These are phyloP conservation scores for Bombus terrestris DNA, from an alignment of 1,140 invertebrate species.

Conservation along the genomic window DNA sequence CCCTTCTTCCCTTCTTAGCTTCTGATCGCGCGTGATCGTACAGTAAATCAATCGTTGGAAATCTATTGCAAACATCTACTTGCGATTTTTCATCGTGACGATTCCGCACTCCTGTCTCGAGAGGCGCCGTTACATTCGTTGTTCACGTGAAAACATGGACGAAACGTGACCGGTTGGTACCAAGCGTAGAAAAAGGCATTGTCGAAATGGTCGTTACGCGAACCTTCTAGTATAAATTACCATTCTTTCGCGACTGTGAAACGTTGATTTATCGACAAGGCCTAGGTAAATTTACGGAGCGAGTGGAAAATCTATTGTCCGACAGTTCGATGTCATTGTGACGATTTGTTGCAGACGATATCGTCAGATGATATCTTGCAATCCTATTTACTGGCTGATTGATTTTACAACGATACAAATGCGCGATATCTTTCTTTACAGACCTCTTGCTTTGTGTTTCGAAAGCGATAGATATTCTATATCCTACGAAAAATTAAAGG, in stretches of 20 bases:
- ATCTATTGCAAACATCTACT: constrained; percentile 25
- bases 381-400: no score
- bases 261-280: not conserved
- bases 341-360: not conserved
- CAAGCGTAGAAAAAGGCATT: not conserved
- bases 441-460: no score
- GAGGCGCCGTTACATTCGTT: not conserved
- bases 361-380: not conserved
- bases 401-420: no score
- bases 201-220: constrained; percentile 3
- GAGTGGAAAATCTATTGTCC: not conserved
- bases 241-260: not conserved
- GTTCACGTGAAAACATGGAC: not conserved
- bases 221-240: constrained; percentile 32
- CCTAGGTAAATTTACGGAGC: not conserved
- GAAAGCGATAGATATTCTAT: no score
- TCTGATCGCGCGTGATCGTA: not conserved
- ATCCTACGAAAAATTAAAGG: no score
- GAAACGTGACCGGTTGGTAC: not conserved
- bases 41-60: constrained; percentile 17
- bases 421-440: no score
- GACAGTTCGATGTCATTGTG: not conserved
- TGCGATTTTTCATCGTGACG: not conserved
- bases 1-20: not conserved
- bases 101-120: not conserved